Evolutionary conservation across 1,140 invertebrate genomes (phyloP), one percentile per base, ranked within the genome.

Genomic region (Zaprionus gabonicus): DNA sequence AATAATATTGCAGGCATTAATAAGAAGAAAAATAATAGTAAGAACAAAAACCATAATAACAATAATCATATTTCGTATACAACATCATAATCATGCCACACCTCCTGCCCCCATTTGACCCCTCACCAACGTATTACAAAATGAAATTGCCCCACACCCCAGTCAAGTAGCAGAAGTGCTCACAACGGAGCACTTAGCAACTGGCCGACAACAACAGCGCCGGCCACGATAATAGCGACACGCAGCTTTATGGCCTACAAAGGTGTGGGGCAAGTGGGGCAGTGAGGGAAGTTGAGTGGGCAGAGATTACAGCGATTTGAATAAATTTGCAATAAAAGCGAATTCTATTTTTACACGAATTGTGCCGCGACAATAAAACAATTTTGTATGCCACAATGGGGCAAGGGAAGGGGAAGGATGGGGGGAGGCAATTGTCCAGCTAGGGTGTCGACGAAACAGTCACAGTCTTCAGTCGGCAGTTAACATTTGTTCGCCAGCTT

Each of bases 321-420:
- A 91, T 91, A 91, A 91, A 91, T 91, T 91, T 88, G 83, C 88
- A 91, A 91, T 91, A 91, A 91, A 91, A 84, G 68, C 68, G 66
- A 83, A 79, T 81, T 78, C 51, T 64, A 65, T 81, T 63, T 74
- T 51, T 75, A 57, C 71, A 68, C 55, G 58, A 81, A 84, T 67
- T 85, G 82, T 73, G 80, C 56, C 84, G 84, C 64, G 65, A 87
- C 85, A 90, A 90, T 90, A 90, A 90, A 90, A 82, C 85, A 90
- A 90, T 90, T 90, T 90, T 80, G 82, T 79, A 81, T 71, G 81
- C 69, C 66, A 76, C 74, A 64, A 76, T 31, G 28, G 31, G 20
- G 38, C 23, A 17, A 60, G n/a, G 31, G 20, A 34, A 7, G 15
- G n/a, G n/a, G n/a, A n/a, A n/a, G n/a, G n/a, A n/a, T n/a, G n/a